Conservation (phyloP, 2,888 invertebrate genomes). For the Miltochrista miniata region DNA sequence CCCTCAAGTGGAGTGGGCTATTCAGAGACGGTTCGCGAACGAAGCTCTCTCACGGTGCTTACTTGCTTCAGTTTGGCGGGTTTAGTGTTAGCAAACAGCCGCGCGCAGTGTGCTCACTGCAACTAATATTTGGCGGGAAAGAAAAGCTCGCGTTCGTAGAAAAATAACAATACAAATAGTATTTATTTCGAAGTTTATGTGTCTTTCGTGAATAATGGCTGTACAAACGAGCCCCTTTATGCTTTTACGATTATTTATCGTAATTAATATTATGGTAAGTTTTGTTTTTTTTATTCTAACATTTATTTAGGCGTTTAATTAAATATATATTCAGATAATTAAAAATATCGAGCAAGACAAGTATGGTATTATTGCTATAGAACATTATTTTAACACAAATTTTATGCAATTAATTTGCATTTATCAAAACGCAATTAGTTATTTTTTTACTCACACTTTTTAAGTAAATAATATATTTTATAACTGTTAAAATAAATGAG, state of each 20-base stretch:
- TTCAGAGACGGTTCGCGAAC: slow-evolving; percentile 80
- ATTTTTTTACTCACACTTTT: no score
- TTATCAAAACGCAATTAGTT: no score
- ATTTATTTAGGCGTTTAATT: no score
- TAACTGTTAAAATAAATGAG: no score
- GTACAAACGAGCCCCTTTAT: slow-evolving; percentile 47
- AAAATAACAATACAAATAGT: slow-evolving; percentile 31
- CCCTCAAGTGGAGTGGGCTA: slow-evolving; percentile 77
- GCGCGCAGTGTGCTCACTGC: slow-evolving; percentile 52
- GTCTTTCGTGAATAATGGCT: slow-evolving; percentile 62
- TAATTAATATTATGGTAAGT: slow-evolving; percentile 69
- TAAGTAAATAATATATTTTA: no score
- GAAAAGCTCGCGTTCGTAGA: slow-evolving; percentile 48
- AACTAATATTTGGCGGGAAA: slow-evolving; percentile 68
- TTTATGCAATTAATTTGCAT: no score
- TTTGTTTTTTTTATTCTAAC: slow-evolving; percentile 14
- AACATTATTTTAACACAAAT: no score
- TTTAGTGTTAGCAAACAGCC: slow-evolving; percentile 67
- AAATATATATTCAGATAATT: background rate
- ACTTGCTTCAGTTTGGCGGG: slow-evolving; percentile 77
- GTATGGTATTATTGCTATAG: no score
- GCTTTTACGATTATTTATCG: slow-evolving; percentile 62
- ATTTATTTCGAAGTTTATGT: slow-evolving; percentile 58
- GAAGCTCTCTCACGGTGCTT: slow-evolving; percentile 70
- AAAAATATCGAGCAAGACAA: background rate